phyloP scores from a whole-genome alignment of 2,888 invertebrate species.

The Catocala sponsa region DNA sequence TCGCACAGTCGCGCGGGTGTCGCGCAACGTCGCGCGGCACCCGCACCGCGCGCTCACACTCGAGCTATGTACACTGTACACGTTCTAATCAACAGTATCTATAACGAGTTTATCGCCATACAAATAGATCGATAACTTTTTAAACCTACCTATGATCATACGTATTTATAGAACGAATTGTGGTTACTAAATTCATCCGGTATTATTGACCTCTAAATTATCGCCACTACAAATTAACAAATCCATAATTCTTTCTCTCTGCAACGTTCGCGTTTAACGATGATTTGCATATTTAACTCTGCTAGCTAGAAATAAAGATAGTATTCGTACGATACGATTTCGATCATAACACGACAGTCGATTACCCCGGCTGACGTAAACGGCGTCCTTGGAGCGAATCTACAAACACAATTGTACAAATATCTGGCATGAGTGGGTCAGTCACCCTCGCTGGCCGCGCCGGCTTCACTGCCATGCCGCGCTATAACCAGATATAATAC shows the following conservation, averaged over 20 bases:
- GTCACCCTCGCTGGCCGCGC: constrained; percentile 65
- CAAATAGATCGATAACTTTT: constrained; percentile 39
- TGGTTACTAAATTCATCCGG: constrained; percentile 53
- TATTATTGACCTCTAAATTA: constrained; percentile 61
- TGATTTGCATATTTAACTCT: constrained; percentile 49
- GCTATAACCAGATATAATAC: constrained; percentile 28
- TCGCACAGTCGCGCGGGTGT: constrained; percentile 58
- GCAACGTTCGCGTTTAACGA: constrained; percentile 19
- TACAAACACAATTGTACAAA: constrained; percentile 83
- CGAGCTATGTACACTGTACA: constrained; percentile 42
- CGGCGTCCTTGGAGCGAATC: constrained; percentile 80
- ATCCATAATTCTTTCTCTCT: constrained; percentile 21
- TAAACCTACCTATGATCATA: constrained; percentile 26
- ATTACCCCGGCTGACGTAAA: constrained; percentile 78
- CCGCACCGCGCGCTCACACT: constrained; percentile 22
- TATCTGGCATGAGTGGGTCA: constrained; percentile 74
- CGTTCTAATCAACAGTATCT: constrained; percentile 43
- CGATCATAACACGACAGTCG: constrained; percentile 56
- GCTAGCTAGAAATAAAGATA: constrained; percentile 55
- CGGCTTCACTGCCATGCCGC: constrained; percentile 45
- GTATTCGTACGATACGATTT: constrained; percentile 51
- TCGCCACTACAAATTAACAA: constrained; percentile 38
- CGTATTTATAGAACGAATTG: constrained; percentile 31
- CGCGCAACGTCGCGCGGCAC: constrained; percentile 18
- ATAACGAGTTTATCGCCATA: constrained; percentile 31